Evolutionary conservation across 2,113 vertebrate genomes (phyloP).

Genomic region (Brevimyrus niger): DNA sequence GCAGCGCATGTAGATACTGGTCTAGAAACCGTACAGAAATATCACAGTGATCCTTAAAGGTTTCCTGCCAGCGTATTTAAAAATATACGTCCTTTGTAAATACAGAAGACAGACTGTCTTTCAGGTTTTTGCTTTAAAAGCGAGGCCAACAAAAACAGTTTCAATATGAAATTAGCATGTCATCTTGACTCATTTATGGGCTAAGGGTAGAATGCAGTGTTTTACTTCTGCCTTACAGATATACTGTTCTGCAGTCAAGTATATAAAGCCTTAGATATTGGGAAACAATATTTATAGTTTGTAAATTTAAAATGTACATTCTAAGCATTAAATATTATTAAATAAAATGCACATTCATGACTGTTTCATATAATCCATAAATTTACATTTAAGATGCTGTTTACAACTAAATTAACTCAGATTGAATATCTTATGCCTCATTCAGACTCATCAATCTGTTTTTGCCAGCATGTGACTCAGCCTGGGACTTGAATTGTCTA

Average conservation of each 20-base stretch:
- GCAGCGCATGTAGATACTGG: neutral
- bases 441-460: neutral
- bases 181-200: neutral
- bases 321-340: neutral
- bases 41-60: neutral
- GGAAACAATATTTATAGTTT: neutral
- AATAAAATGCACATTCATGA: neutral
- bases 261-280: neutral
- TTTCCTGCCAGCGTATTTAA: neutral
- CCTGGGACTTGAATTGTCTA: neutral
- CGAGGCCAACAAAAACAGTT: neutral
- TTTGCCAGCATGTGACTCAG: neutral
- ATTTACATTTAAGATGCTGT: neutral
- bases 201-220: neutral
- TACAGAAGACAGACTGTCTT: neutral
- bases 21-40: neutral
- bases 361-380: neutral
- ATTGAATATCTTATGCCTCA: neutral
- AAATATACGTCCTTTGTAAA: neutral
- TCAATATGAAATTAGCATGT: neutral
- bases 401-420: neutral
- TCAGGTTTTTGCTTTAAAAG: neutral
- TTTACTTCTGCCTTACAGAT: neutral
- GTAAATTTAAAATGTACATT: neutral
- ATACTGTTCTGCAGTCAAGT: neutral